phyloP scores from a whole-genome alignment of 2,797 vertebrate genomes.

The Anguilla anguilla region DNA sequence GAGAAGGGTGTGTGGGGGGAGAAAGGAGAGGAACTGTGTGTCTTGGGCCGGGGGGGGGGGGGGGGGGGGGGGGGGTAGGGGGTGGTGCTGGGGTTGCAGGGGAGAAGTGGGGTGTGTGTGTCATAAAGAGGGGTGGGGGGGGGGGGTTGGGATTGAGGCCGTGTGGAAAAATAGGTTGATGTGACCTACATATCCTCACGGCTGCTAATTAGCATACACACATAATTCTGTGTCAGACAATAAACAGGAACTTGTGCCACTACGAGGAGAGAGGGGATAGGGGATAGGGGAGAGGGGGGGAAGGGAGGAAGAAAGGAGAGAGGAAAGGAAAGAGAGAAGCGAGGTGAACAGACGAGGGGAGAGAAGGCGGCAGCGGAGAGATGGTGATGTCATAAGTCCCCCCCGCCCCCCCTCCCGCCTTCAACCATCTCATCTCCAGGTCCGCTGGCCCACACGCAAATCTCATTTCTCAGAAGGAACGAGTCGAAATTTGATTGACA shows the following conservation, averaged over 20 bases:
- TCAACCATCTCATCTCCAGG: slow-evolving; percentile 60
- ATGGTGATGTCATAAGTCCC: slow-evolving; percentile 66
- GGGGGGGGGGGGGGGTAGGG: background rate
- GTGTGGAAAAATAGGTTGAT: slow-evolving; percentile 68
- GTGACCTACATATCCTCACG: slow-evolving; percentile 77
- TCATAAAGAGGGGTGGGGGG: background rate
- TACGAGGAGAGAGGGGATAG: slow-evolving; percentile 41
- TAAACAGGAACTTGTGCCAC: slow-evolving; percentile 60
- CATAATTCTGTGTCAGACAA: slow-evolving; percentile 60
- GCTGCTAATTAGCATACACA: slow-evolving; percentile 70
- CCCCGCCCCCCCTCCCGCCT: slow-evolving; percentile 67
- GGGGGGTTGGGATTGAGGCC: slow-evolving; percentile 50
- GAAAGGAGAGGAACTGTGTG: slow-evolving; percentile 12
- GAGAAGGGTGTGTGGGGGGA: slow-evolving; percentile 11
- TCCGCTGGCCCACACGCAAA: slow-evolving; percentile 63
- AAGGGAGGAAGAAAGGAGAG: background rate
- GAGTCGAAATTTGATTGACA: slow-evolving; percentile 39
- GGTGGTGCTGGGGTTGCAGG: background rate
- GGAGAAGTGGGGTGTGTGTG: slow-evolving; percentile 12
- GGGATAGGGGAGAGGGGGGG: background rate
- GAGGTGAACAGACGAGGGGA: background rate
- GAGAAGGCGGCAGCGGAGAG: slow-evolving; percentile 49
- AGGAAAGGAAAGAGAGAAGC: background rate
- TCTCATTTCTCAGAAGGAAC: slow-evolving; percentile 26
- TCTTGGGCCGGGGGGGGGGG: slow-evolving; percentile 26